Conservation (phyloP, 1,140 invertebrate genomes). For the Diuraphis noxia region DNA sequence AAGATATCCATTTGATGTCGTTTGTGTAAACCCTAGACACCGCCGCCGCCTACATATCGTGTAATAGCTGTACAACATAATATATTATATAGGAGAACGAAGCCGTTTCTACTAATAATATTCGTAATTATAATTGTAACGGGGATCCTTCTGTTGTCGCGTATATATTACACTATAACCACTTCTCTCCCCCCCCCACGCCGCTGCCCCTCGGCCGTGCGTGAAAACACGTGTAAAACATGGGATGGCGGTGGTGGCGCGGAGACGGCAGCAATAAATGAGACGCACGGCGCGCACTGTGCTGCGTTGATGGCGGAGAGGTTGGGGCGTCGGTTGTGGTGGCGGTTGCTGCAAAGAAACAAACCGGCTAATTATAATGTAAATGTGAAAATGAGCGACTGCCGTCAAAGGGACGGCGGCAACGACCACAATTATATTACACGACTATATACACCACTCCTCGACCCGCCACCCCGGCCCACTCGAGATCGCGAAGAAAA, state of each 20-base stretch:
- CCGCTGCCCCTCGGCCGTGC: not conserved
- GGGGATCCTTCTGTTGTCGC: not conserved
- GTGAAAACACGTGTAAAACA: constrained; percentile 44
- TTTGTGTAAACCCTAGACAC: constrained; percentile 34
- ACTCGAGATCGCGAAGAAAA: constrained; percentile 1
- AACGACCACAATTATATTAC: constrained; percentile 44
- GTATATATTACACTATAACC: not conserved
- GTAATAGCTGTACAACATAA: not conserved
- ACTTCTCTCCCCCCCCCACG: not conserved
- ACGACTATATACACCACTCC: not conserved
- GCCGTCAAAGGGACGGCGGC: constrained; percentile 38
- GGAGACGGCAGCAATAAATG: not conserved
- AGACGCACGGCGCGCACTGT: not conserved
- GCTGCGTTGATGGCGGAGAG: not conserved
- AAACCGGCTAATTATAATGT: constrained; percentile 47
- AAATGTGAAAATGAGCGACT: constrained; percentile 47
- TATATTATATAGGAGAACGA: not conserved
- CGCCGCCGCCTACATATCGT: not conserved
- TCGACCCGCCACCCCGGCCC: not conserved
- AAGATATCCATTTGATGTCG: not conserved
- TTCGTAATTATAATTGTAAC: constrained; percentile 40
- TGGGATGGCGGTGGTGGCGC: not conserved
- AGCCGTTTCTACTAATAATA: constrained; percentile 17
- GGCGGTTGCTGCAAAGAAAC: constrained; percentile 21
- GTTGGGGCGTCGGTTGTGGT: not conserved